These are phyloP conservation scores for Porites lutea DNA, from an alignment of 64 coral and sea anemone genomes.

Conservation along the genomic window DNA sequence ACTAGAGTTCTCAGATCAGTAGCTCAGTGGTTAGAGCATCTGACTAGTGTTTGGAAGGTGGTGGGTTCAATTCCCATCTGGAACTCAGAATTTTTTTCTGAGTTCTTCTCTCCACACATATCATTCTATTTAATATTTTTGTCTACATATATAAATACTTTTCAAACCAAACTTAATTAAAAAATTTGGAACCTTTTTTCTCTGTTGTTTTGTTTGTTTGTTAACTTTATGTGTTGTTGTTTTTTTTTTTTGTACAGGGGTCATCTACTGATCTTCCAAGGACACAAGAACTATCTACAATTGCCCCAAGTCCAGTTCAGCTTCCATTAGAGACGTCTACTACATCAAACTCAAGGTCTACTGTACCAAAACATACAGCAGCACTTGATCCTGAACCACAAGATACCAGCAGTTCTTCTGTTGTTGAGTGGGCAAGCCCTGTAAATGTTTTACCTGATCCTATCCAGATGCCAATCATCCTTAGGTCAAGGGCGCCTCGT, in stretches of 20 bases:
- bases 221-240: too few species aligned
- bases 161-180: too few species aligned
- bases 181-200: too few species aligned
- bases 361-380: neutral
- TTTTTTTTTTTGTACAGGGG: neutral
- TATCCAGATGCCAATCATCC: neutral
- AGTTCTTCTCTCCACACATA: too few species aligned
- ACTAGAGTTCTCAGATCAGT: too few species aligned
- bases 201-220: too few species aligned
- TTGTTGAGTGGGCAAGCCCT: neutral
- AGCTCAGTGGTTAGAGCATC: too few species aligned
- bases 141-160: too few species aligned
- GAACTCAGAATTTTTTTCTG: too few species aligned
- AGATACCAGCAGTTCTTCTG: neutral
- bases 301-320: neutral
- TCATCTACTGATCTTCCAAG: neutral
- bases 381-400: neutral
- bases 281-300: slow-evolving; percentile 11
- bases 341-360: neutral
- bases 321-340: neutral
- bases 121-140: too few species aligned
- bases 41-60: too few species aligned
- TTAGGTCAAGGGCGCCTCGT: neutral
- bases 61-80: too few species aligned
- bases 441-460: neutral